phyloP scores from a whole-genome alignment of 2,888 invertebrate species.

The Ephialtes manifestator region DNA sequence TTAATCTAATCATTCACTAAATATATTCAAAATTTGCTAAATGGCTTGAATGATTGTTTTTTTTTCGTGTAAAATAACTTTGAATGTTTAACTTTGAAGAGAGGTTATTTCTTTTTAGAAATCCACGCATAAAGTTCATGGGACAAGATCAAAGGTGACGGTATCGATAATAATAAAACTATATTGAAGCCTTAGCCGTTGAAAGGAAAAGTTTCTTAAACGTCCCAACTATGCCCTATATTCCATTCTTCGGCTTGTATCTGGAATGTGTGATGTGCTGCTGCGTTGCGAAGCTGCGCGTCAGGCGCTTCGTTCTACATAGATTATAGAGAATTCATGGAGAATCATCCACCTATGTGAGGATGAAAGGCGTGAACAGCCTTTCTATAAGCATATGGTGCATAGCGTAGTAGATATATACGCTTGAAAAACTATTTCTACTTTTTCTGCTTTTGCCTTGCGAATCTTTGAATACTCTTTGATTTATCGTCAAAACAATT shows the following conservation, averaged over 20 bases:
- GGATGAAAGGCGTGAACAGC: slow-evolving; percentile 25
- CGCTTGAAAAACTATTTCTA: slow-evolving; percentile 46
- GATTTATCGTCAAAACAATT: too few relatives aligned
- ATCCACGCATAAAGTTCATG: not conserved
- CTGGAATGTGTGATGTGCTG: not conserved
- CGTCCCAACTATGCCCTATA: not conserved
- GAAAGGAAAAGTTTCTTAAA: slow-evolving; percentile 3
- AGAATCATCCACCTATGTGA: not conserved
- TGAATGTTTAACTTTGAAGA: too few relatives aligned
- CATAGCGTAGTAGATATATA: not conserved
- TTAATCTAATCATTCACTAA: too few relatives aligned
- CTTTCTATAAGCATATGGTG: not conserved
- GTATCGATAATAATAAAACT: not conserved
- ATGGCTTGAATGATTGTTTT: too few relatives aligned
- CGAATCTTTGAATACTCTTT: slow-evolving; percentile 25
- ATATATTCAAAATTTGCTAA: too few relatives aligned
- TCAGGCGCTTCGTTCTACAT: not conserved
- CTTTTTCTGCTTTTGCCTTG: slow-evolving; percentile 38
- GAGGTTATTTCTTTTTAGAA: not conserved
- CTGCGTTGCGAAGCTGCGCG: not conserved
- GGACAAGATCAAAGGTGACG: not conserved
- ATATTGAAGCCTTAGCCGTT: not conserved
- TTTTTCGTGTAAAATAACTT: too few relatives aligned
- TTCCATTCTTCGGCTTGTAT: not conserved
- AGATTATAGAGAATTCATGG: slow-evolving; percentile 1